A percentile compares a stretch with the other conserved stretches of the same genome.
Conservation (phyloP, 2,797 vertebrate genomes). For the Tokudaia tokunoshimensis region DNA sequence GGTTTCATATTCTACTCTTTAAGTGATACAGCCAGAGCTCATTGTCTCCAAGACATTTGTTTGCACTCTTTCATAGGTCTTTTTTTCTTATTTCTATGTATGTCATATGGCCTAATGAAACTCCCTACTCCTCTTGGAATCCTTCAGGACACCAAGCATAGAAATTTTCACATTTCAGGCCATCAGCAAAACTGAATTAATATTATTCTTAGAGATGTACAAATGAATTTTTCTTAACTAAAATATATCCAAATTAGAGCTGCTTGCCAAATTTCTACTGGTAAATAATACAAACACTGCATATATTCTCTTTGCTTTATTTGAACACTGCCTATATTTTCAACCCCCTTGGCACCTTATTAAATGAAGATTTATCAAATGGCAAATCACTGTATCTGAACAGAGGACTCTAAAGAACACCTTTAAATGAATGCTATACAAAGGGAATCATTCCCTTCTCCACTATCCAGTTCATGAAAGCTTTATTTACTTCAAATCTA, state of each 20-base stretch:
- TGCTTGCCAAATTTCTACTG: constrained; percentile 75
- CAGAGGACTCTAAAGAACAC: constrained; percentile 74
- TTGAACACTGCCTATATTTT: constrained; percentile 78
- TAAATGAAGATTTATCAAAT: constrained; percentile 81
- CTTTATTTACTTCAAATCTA: constrained; percentile 52
- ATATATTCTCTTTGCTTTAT: constrained; percentile 77
- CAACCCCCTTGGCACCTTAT: constrained; percentile 76
- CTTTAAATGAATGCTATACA: constrained; percentile 73
- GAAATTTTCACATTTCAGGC: constrained; percentile 23
- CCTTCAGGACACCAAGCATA: not conserved
- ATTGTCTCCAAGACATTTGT: constrained; percentile 31
- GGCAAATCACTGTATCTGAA: constrained; percentile 79
- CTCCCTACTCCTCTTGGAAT: constrained; percentile 16
- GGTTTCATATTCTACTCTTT: constrained; percentile 29
- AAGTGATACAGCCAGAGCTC: constrained; percentile 18
- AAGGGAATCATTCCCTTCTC: constrained; percentile 35
- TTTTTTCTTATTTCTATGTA: constrained; percentile 50
- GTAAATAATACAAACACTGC: constrained; percentile 80
- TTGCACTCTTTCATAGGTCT: constrained; percentile 26
- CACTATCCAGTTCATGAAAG: constrained; percentile 58
- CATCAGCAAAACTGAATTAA: constrained; percentile 67
- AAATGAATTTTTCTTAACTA: constrained; percentile 77
- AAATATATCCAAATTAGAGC: constrained; percentile 74
- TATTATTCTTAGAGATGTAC: constrained; percentile 68
- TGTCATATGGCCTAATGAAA: not conserved